Conservation (phyloP, 2,113 vertebrate species). For the Sphaerodactylus townsendi region DNA sequence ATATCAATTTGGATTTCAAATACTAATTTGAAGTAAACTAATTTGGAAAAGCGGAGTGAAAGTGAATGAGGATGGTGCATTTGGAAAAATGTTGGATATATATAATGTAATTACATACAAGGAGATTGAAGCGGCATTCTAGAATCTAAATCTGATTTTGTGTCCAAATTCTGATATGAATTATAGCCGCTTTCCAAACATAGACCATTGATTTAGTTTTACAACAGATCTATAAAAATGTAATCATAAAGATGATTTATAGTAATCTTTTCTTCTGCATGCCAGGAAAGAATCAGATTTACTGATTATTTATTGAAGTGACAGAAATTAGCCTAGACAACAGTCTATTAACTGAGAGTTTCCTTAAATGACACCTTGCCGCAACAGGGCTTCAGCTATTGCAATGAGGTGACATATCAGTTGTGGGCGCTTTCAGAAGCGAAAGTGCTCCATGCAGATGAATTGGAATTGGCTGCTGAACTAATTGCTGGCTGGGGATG, state of each 20-base stretch:
- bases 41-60: neutral
- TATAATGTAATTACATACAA: neutral
- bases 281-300: slow-evolving; percentile 6
- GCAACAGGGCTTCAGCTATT: neutral
- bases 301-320: slow-evolving; percentile 10
- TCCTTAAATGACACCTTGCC: neutral
- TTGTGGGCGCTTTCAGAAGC: neutral
- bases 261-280: neutral
- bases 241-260: slow-evolving; percentile 21
- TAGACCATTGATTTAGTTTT: slow-evolving; percentile 9
- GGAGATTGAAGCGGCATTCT: no score
- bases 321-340: slow-evolving; percentile 7
- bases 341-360: neutral
- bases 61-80: neutral
- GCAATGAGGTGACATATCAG: neutral
- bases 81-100: neutral
- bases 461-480: neutral
- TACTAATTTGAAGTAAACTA: neutral
- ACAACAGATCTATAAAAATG: slow-evolving; percentile 14
- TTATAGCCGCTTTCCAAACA: neutral
- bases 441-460: neutral
- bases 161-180: slow-evolving; percentile 3
- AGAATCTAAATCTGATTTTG: neutral
- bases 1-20: neutral
- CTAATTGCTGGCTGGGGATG: neutral